These are phyloP conservation scores for Terrapene triunguis DNA, from an alignment of 2,113 vertebrate genomes.

Conservation along the genomic window DNA sequence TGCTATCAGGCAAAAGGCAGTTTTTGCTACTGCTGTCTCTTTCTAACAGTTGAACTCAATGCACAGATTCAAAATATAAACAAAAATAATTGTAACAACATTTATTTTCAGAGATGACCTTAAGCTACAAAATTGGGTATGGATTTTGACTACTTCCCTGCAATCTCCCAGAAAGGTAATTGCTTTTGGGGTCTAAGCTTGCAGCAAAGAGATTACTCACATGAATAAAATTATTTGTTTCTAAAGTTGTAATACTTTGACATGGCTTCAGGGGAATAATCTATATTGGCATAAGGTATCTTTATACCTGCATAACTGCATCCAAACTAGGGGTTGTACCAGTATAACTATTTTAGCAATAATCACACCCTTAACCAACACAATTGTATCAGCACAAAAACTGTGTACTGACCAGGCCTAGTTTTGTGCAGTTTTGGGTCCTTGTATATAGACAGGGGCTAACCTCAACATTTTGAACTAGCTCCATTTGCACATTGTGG, in stretches of 20 bases:
- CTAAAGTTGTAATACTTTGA: background rate
- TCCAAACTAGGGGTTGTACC: background rate
- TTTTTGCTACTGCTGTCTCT: background rate
- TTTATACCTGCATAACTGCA: background rate
- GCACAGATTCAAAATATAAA: conserved; percentile 3
- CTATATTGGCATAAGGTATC: background rate
- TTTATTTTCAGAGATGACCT: background rate
- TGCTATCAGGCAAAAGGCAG: conserved; percentile 56
- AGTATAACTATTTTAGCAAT: background rate
- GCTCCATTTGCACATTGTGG: background rate
- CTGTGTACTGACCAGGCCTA: background rate
- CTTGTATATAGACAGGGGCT: background rate
- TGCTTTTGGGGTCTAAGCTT: background rate
- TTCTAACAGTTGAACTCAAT: background rate
- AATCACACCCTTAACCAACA: background rate
- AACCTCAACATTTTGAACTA: background rate
- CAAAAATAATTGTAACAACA: background rate
- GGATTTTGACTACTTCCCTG: background rate
- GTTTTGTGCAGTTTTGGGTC: background rate
- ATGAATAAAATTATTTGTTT: background rate
- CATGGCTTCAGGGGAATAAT: background rate
- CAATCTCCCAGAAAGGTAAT: background rate
- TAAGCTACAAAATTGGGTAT: background rate
- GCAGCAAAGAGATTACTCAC: background rate
- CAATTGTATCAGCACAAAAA: background rate